Conservation (phyloP, 2,113 vertebrate species). For the Prietella phreatophila region DNA sequence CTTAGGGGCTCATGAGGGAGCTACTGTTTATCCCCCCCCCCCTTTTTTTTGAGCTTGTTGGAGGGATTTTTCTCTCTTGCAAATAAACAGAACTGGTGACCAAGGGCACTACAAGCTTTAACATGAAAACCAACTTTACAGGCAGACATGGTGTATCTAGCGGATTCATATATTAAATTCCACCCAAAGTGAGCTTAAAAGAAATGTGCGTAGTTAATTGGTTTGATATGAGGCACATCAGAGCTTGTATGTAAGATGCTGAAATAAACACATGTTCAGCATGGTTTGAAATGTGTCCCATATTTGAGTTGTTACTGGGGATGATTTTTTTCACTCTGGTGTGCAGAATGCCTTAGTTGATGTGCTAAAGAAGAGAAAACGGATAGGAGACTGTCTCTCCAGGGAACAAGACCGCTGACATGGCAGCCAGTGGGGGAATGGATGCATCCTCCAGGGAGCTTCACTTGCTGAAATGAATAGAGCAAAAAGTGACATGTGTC, state of each 20-base stretch:
- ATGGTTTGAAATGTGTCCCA: constrained; percentile 27
- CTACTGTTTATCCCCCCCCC: not conserved
- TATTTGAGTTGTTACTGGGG: constrained; percentile 16
- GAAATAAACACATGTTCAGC: constrained; percentile 25
- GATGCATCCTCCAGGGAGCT: constrained; percentile 37
- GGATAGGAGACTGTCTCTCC: constrained; percentile 31
- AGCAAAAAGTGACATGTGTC: constrained; percentile 28
- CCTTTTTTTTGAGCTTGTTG: not conserved
- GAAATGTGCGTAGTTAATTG: constrained; percentile 14
- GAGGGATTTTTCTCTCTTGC: constrained; percentile 29
- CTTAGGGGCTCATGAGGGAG: not conserved
- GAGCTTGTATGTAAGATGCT: constrained; percentile 27
- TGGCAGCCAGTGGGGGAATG: constrained; percentile 38
- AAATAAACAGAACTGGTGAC: constrained; percentile 20
- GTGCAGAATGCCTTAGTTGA: constrained; percentile 43
- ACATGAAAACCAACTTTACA: constrained; percentile 2
- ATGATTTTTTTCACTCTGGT: constrained; percentile 31
- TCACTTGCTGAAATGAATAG: constrained; percentile 35
- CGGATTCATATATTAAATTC: constrained; percentile 4
- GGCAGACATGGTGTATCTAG: not conserved
- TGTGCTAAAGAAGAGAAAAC: constrained; percentile 47
- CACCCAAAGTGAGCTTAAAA: not conserved
- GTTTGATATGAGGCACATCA: constrained; percentile 13
- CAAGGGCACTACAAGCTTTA: constrained; percentile 13
- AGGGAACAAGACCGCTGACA: constrained; percentile 38